Conservation (phyloP, 2,797 vertebrate species). For the Ptychobarbus kaznakovi region DNA sequence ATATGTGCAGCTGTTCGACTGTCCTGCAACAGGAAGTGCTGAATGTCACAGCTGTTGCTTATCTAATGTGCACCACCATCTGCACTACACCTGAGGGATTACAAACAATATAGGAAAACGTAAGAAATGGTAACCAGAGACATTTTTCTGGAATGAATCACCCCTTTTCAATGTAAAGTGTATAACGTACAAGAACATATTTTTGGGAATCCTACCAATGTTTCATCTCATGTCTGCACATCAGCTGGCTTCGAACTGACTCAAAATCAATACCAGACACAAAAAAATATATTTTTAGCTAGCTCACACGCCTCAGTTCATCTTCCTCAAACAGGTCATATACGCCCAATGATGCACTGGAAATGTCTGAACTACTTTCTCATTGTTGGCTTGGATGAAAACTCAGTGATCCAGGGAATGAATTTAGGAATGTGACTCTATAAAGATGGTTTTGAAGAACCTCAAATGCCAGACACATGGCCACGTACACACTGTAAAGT, state of each 20-base stretch:
- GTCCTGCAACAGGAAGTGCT: constrained; percentile 22
- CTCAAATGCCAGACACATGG: background rate
- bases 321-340: constrained; percentile 5
- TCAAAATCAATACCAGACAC: constrained; percentile 45
- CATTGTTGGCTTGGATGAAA: constrained; percentile 5
- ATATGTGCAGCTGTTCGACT: constrained; percentile 33
- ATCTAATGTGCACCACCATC: background rate
- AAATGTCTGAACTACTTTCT: constrained; percentile 37
- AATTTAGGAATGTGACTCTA: background rate
- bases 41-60: constrained; percentile 22
- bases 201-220: background rate
- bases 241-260: constrained; percentile 41
- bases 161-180: background rate
- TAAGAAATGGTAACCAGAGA: background rate
- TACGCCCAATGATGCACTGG: constrained; percentile 40
- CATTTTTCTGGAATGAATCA: background rate
- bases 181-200: background rate
- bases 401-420: background rate
- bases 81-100: background rate
- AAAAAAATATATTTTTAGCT: constrained; percentile 41
- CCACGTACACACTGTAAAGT: background rate
- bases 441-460: background rate
- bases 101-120: background rate
- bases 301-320: constrained; percentile 25
- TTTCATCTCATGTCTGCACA: constrained; percentile 9